These are phyloP conservation scores for Hydrophis major DNA, from an alignment of 2,797 vertebrate genomes.

Conservation along the genomic window DNA sequence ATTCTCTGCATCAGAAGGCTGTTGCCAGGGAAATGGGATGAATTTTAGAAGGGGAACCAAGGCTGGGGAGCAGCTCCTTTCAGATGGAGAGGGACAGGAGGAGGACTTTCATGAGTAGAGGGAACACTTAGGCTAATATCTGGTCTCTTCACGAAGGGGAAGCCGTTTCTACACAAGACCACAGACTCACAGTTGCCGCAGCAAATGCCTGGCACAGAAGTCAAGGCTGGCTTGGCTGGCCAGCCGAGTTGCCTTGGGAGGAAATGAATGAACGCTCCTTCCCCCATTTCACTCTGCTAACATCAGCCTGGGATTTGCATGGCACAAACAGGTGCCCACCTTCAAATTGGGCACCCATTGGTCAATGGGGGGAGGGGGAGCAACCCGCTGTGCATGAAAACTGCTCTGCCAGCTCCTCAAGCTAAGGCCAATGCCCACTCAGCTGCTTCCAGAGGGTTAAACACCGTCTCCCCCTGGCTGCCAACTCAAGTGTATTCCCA, in stretches of 20 bases:
- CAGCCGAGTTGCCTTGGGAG: neutral
- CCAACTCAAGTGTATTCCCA: neutral
- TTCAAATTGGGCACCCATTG: neutral
- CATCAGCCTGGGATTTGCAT: neutral
- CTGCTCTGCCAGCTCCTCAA: neutral
- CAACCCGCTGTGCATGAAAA: neutral
- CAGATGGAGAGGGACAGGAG: neutral
- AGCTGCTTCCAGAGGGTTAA: neutral
- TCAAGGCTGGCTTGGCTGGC: neutral
- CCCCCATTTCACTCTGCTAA: neutral
- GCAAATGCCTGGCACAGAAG: neutral
- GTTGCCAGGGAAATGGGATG: constrained; percentile 23
- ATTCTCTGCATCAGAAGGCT: neutral
- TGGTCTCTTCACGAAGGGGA: neutral
- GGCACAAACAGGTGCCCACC: neutral
- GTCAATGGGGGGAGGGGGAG: neutral
- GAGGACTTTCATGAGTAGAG: neutral
- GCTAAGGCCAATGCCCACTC: no score
- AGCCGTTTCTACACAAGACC: no score
- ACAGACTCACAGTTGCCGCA: neutral
- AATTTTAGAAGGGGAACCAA: neutral
- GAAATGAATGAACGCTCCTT: neutral
- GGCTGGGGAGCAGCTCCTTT: neutral
- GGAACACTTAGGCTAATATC: neutral
- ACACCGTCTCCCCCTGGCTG: constrained; percentile 7